Conservation (phyloP, 2,797 vertebrate genomes). For the Schizopygopsis pylzovi region DNA sequence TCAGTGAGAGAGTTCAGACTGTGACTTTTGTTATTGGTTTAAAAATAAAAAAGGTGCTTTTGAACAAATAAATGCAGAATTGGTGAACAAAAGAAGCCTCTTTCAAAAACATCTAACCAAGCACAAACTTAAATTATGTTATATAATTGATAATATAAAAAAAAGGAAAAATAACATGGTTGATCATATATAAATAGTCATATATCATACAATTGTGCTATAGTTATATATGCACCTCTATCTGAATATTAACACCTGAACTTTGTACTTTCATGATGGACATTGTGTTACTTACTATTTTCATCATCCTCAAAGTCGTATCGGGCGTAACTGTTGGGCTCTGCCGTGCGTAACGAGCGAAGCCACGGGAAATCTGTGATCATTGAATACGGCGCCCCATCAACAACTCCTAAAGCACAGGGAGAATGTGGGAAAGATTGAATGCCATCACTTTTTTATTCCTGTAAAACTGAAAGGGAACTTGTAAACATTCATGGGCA, state of each 20-base stretch:
- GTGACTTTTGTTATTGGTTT: too few species aligned
- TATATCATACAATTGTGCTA: not conserved
- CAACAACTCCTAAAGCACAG: slow-evolving; percentile 84
- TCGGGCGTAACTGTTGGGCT: slow-evolving; percentile 94
- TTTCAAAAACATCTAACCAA: not conserved
- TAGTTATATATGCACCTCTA: not conserved
- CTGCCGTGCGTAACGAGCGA: slow-evolving; percentile 90
- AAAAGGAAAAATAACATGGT: not conserved
- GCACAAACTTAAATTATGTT: not conserved
- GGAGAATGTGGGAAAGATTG: slow-evolving; percentile 4
- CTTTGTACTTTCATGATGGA: not conserved
- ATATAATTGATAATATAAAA: too few species aligned
- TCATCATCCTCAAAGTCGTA: slow-evolving; percentile 98
- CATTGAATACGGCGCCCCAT: slow-evolving; percentile 95
- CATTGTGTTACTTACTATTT: slow-evolving; percentile 84
- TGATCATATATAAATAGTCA: not conserved
- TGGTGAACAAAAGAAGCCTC: not conserved
- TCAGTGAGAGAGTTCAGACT: not conserved
- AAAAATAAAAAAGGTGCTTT: not conserved
- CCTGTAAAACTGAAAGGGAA: not conserved
- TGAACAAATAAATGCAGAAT: too few species aligned
- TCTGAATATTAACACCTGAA: not conserved
- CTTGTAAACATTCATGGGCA: not conserved
- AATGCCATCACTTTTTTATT: not conserved
- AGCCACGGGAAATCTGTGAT: slow-evolving; percentile 98